phyloP scores from a whole-genome alignment of 2,888 invertebrate genomes.

The Agrenia bidenticulata region DNA sequence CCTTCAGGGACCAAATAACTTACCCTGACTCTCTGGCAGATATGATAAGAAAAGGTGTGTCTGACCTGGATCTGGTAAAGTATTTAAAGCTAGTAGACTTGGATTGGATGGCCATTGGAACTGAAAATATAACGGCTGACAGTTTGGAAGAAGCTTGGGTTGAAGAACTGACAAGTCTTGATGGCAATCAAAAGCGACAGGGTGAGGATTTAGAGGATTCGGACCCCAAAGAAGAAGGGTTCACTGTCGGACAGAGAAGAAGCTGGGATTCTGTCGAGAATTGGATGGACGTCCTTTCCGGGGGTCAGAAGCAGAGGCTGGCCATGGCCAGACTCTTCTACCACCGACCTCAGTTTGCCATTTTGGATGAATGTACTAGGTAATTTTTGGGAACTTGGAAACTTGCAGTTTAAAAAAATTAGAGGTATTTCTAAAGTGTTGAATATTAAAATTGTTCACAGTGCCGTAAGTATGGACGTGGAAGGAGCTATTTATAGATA shows the following conservation, averaged over 20 bases:
- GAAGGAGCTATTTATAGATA: slow-evolving; percentile 97
- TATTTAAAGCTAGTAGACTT: slow-evolving; percentile 60
- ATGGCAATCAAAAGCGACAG: too few relatives aligned
- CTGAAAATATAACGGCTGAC: slow-evolving; percentile 58
- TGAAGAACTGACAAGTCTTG: not conserved
- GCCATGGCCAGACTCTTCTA: slow-evolving; percentile 98
- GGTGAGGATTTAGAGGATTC: not conserved
- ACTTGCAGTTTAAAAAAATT: not conserved
- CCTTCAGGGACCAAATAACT: slow-evolving; percentile 88
- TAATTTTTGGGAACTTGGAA: not conserved
- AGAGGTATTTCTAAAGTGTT: too few relatives aligned
- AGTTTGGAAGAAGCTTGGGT: slow-evolving; percentile 6
- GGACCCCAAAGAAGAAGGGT: slow-evolving; percentile 15
- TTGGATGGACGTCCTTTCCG: slow-evolving; percentile 98
- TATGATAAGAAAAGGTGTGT: slow-evolving; percentile 67
- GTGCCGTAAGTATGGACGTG: slow-evolving; percentile 79
- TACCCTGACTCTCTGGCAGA: slow-evolving; percentile 90
- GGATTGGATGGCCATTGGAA: slow-evolving; percentile 57
- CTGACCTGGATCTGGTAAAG: slow-evolving; percentile 73
- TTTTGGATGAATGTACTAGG: slow-evolving; percentile 92
- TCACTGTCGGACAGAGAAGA: slow-evolving; percentile 29
- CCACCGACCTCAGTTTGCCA: slow-evolving; percentile 97
- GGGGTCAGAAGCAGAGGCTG: slow-evolving; percentile 97
- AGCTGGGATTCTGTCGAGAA: slow-evolving; percentile 89
- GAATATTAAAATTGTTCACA: slow-evolving; percentile 1